Conservation (phyloP, 2,888 invertebrate species). For the Agriopis aurantiaria region DNA sequence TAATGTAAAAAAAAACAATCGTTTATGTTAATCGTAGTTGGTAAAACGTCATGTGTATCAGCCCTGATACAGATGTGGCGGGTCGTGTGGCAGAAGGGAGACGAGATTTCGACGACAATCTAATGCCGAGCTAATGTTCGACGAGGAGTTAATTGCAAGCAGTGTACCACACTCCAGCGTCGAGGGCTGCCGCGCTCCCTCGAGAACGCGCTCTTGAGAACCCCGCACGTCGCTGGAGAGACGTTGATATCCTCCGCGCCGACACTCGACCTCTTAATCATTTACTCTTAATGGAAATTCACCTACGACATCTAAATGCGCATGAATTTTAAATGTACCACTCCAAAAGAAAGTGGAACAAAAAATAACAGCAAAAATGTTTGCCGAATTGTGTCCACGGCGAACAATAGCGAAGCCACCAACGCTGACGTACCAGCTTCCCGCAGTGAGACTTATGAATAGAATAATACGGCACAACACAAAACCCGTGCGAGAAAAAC, state of each 20-base stretch:
- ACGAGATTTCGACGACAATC: slow-evolving; percentile 51
- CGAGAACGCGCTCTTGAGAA: slow-evolving; percentile 50
- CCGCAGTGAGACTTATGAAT: slow-evolving; percentile 81
- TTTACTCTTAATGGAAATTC: slow-evolving; percentile 80
- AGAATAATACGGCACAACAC: slow-evolving; percentile 79
- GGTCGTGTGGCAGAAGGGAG: slow-evolving; percentile 36
- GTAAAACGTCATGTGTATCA: slow-evolving; percentile 25
- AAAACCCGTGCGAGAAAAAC: slow-evolving; percentile 75
- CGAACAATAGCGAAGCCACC: slow-evolving; percentile 81
- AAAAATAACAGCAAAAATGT: slow-evolving; percentile 72
- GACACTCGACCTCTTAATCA: slow-evolving; percentile 75
- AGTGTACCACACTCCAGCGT: slow-evolving; percentile 73
- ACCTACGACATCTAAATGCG: slow-evolving; percentile 75
- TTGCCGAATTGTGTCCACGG: slow-evolving; percentile 73
- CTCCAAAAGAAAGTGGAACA: slow-evolving; percentile 62
- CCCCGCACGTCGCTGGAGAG: slow-evolving; percentile 40
- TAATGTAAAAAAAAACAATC: neutral
- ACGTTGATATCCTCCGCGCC: slow-evolving; percentile 30
- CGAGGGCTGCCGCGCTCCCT: slow-evolving; percentile 66
- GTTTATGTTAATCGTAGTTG: neutral
- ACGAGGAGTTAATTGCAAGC: slow-evolving; percentile 84
- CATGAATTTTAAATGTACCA: slow-evolving; percentile 82
- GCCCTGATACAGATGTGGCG: slow-evolving; percentile 51
- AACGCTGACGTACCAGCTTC: slow-evolving; percentile 74
- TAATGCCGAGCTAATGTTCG: slow-evolving; percentile 78